Evolutionary conservation across 2,888 invertebrate species (phyloP), one percentile per base, ranked within the genome.

Genomic region (Agrenia bidenticulata): DNA sequence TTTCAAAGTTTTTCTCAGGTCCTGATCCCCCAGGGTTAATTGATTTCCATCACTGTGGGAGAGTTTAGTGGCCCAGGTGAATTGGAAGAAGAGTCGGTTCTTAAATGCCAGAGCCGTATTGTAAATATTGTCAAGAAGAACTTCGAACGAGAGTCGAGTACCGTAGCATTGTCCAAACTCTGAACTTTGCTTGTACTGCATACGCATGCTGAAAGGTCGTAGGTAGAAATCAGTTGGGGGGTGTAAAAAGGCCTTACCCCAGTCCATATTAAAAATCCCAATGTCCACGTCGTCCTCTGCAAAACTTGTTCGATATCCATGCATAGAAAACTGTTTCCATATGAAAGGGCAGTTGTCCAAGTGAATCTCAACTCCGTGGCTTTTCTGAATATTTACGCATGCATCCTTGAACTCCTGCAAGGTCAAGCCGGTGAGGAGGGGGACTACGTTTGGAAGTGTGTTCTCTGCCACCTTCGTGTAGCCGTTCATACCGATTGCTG

Each of bases 381-480:
- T 81, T 51, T 80, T 80, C 0, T 81, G 78, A 15, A 82, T 81
- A 0, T 84, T 84, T 84, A 88, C 86, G 77, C 92, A 92, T 0
- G 80, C 83, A 63, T 81, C 81, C 57, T 82, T 82, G 53, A 92
- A 79, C 77, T 92, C 89, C 0, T 82, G 81, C 27, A 86, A 86
- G 49, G 84, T 85, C 50, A 87, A 78, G 0, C 94, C 94, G 7
- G 87, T 86, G 13, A 94, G 81, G 69, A 92, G 84, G 0, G 95
- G 90, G 17, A 66, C 51, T 1, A 96, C 80, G 80, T 96, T 96
- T 0, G 94, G 93, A 79, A 90, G 94, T 0, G 95, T 95, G 79
- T 95, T 96, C 80, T 95, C 95, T 2, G 88, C 96, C 2, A 96
- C 89, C 84, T 95, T 96, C 78, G 91, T 94, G 80, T 92, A 94